Evolutionary conservation across 2,888 invertebrate species (phyloP).

Genomic region (Lottia gigantea): DNA sequence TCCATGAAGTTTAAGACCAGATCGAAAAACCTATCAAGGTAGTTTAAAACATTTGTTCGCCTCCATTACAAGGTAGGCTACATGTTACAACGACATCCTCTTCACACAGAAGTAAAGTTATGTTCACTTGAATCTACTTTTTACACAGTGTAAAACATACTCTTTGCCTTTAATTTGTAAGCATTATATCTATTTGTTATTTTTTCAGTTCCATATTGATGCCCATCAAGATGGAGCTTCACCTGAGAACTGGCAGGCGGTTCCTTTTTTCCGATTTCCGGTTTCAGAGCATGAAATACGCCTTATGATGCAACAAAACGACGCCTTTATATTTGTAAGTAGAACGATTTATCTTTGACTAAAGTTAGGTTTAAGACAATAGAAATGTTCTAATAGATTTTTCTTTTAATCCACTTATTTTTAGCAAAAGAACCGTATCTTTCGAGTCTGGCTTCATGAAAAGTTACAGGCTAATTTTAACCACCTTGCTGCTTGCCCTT

Average conservation of each 20-base stretch:
- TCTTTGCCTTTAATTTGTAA: not conserved
- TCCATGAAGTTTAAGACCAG: not conserved
- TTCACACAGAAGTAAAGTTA: no score
- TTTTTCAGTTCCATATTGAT: conserved; percentile 49
- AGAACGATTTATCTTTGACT: not conserved
- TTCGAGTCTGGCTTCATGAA: no score
- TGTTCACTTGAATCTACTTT: no score
- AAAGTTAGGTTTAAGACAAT: not conserved
- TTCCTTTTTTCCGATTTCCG: conserved; percentile 44
- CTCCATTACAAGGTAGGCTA: no score
- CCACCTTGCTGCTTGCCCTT: no score
- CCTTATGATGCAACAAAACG: conserved; percentile 45
- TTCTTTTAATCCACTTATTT: no score
- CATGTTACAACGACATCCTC: no score
- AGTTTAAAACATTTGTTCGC: not conserved
- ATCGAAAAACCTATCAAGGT: not conserved
- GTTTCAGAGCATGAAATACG: conserved; percentile 29
- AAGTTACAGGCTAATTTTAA: no score
- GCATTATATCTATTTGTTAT: not conserved
- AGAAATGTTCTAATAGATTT: no score
- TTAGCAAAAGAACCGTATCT: no score
- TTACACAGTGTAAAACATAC: no score
- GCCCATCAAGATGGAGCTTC: conserved; percentile 45
- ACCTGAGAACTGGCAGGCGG: conserved; percentile 31
- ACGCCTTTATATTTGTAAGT: conserved; percentile 47